Base-by-base conservation (phyloP, 2,888 invertebrate species). In the Sialis fuliginosa region DNA sequence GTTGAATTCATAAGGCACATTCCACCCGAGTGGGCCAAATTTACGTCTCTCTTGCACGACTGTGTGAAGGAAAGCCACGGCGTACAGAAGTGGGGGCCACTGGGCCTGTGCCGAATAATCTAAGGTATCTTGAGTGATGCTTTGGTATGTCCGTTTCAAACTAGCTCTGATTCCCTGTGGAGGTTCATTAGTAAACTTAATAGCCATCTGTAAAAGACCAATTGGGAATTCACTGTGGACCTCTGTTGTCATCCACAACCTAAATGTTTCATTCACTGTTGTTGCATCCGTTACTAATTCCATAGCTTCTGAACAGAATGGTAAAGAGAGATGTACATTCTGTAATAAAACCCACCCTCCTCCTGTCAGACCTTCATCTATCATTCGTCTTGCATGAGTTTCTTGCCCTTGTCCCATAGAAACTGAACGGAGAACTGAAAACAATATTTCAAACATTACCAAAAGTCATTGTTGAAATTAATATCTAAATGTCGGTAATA, bases 361-460 rank as follows among this genome's bases (percentile, higher is more conserved):
- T 12, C 12, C 35, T 4, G 31, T 13, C 3, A 47, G 40, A 6
- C 47, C 47, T 6, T 47, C 44, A 6, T 39, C 41, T 44, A 44
- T 46, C 2, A 47, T 40, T 33, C 39, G 39, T 6, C 33, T 40
- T 12, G 39, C 47, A 13, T 44, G 39, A 57, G 83, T 67, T 60
- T 84, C 96, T 69, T 96, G 95, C 0, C 95, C 96, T 72, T 96
- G 96, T 3, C 96, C 96, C 95, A 96, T 95, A 6, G 95, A 96
- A 5, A 96, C 90, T 1, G 87, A 79, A 60, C 83, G 81, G 9
- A 88, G 61, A 48, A 71, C 86, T 87, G 58, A 6, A 64, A 60
- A 51, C 49, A 50, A 53, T 22, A 22, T 22, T 22, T 22, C 22
- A 22, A 22, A 22, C 22, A 39, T 6, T 7, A 39, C 39, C 10